A percentile compares a stretch with the other conserved stretches of the same genome.
Conservation (phyloP, 2,797 vertebrate genomes). For the Premnoplex brunnescens region DNA sequence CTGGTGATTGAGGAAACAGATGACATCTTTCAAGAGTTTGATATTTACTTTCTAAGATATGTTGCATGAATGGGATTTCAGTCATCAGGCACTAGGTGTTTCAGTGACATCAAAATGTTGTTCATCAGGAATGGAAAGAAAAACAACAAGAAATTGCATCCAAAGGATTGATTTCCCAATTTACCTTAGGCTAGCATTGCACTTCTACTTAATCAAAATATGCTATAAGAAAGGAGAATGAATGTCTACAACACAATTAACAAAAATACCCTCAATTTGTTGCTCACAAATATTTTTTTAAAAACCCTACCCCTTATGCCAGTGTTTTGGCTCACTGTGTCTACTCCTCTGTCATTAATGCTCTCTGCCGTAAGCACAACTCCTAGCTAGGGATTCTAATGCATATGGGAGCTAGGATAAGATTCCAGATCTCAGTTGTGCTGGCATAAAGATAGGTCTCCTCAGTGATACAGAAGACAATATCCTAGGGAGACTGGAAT, state of each 20-base stretch:
- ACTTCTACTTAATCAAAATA: slow-evolving; percentile 62
- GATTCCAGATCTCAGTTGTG: slow-evolving; percentile 79
- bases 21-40: not conserved
- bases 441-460: slow-evolving; percentile 74
- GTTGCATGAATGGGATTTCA: not conserved
- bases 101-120: not conserved
- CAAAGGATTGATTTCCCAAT: slow-evolving; percentile 53
- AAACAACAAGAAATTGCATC: slow-evolving; percentile 27
- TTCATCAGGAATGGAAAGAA: not conserved
- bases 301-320: slow-evolving; percentile 60
- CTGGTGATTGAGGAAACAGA: not conserved
- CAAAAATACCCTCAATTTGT: slow-evolving; percentile 55
- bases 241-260: slow-evolving; percentile 63
- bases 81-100: not conserved
- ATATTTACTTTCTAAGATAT: slow-evolving; percentile 5
- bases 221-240: slow-evolving; percentile 41
- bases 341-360: slow-evolving; percentile 66
- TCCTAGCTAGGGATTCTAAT: slow-evolving; percentile 72
- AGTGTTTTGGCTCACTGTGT: slow-evolving; percentile 63
- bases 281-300: slow-evolving; percentile 65
- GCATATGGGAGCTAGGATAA: slow-evolving; percentile 42
- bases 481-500: slow-evolving; percentile 81
- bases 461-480: slow-evolving; percentile 78
- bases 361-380: slow-evolving; percentile 72
- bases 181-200: slow-evolving; percentile 48